Evolutionary conservation across 2,797 vertebrate species (phyloP).

Genomic region (Todus mexicanus): DNA sequence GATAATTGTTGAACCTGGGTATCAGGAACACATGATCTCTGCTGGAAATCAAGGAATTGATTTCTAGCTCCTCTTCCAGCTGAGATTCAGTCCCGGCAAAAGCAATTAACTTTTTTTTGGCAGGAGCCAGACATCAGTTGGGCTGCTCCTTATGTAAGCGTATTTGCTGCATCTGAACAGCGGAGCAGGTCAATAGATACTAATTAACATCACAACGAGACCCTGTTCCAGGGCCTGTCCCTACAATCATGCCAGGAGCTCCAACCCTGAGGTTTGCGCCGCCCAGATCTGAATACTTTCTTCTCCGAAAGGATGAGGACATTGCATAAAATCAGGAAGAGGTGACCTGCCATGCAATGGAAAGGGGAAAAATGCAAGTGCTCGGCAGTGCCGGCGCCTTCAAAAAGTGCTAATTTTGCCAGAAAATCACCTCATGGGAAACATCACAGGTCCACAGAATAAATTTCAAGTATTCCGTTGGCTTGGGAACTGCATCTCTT

Average conservation of each 20-base stretch:
- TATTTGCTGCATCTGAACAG: background rate
- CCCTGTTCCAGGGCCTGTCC: background rate
- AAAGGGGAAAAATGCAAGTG: background rate
- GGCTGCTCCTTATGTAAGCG: conserved; percentile 6
- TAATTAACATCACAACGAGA: conserved; percentile 39
- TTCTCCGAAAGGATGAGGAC: background rate
- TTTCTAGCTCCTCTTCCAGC: background rate
- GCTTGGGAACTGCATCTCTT: background rate
- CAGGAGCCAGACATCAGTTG: background rate
- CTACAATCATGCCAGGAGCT: background rate
- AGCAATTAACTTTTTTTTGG: conserved; percentile 30
- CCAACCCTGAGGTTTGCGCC: background rate
- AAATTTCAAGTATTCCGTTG: background rate
- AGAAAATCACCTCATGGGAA: background rate
- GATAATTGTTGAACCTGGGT: background rate
- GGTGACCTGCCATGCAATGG: background rate
- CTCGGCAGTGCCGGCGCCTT: background rate
- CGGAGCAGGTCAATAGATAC: background rate
- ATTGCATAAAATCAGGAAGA: background rate
- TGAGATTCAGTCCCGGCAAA: background rate
- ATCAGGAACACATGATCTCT: background rate
- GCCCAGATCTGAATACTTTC: background rate
- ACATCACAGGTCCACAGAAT: background rate
- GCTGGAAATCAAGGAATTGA: background rate
- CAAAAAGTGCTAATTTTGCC: background rate